Percentiles rank a stretch among this genome's conserved stretches.
Conservation (phyloP, 2,113 vertebrate species). For the Caranx melampygus region DNA sequence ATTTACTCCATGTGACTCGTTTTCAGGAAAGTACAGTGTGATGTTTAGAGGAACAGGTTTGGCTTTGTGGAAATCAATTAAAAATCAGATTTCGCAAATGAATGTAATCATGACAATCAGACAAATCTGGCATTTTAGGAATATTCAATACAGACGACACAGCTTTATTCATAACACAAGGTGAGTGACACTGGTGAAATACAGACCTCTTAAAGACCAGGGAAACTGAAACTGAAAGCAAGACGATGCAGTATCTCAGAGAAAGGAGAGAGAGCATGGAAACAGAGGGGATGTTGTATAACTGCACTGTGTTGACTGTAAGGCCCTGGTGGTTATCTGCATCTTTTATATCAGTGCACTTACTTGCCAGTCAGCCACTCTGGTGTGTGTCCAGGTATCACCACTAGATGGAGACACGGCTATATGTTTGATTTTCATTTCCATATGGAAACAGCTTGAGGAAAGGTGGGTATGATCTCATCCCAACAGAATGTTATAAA, state of each 20-base stretch:
- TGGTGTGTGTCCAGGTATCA: background rate
- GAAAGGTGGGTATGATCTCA: slow-evolving; percentile 19
- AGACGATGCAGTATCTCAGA: too few relatives aligned
- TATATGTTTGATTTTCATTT: slow-evolving; percentile 19
- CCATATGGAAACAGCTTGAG: background rate
- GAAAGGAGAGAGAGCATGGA: background rate
- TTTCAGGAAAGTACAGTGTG: too few relatives aligned
- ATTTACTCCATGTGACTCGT: background rate
- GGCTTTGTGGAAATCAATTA: background rate
- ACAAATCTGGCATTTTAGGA: background rate
- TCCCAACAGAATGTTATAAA: slow-evolving; percentile 3
- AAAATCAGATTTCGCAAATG: background rate
- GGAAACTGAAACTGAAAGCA: too few relatives aligned
- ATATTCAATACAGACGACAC: background rate
- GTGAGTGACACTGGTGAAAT: too few relatives aligned
- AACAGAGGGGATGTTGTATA: background rate
- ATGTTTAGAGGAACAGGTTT: too few relatives aligned
- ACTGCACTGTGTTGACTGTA: background rate
- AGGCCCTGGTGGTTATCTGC: background rate
- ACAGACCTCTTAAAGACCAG: too few relatives aligned
- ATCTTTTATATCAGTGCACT: background rate
- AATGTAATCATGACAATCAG: background rate
- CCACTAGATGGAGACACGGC: slow-evolving; percentile 78
- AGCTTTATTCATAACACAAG: too few relatives aligned
- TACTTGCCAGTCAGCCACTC: background rate